Evolutionary conservation across 2,888 invertebrate genomes (phyloP), one percentile per base, ranked within the genome.

Genomic region (Caenorhabditis angaria): DNA sequence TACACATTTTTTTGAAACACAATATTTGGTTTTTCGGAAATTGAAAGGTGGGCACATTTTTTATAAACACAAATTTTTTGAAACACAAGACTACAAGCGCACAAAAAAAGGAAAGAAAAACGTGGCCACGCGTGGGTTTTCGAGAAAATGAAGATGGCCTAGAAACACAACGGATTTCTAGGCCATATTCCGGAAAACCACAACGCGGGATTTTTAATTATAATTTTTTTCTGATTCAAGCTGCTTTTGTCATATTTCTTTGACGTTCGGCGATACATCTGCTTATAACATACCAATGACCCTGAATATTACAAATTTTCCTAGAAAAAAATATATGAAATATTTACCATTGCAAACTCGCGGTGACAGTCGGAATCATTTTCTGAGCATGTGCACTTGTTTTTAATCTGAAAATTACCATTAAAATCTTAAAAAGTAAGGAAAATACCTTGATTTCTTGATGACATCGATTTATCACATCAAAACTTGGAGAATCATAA

Each of bases 401-500:
- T 61, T n/a, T 58, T 61, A 14, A 61, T 28, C 70, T 70, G 54
- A 61, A 70, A 41, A 65, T 22, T 32, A 18, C 22, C 35, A 28
- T 14, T 18, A 18, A 2, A 27, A 29, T 14, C 27, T 51, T 56
- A 41, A 55, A 53, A 61, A 55, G 53, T 53, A 27, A 54, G 1
- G 29, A 51, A n/a, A 55, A 8, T 27, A 70, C 70, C 61, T 70
- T 70, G 18, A 70, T 61, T 70, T 70, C 55, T 47, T 65, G 61
- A 56, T 70, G 70, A 32, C 70, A 70, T 24, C 61, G 57, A 28
- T 65, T 64, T 6, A 70, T 70, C 2, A 65, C 61, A 51, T 59
- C 53, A 47, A 65, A 24, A 47, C 58, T 70, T n/a, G 70, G 70
- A 12, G 41, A 41, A 41, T 41, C 41, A 41, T 41, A 41, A 41